Evolutionary conservation across 2,113 vertebrate genomes (phyloP), one percentile per base, ranked within the genome.

Genomic region (Willisornis vidua): DNA sequence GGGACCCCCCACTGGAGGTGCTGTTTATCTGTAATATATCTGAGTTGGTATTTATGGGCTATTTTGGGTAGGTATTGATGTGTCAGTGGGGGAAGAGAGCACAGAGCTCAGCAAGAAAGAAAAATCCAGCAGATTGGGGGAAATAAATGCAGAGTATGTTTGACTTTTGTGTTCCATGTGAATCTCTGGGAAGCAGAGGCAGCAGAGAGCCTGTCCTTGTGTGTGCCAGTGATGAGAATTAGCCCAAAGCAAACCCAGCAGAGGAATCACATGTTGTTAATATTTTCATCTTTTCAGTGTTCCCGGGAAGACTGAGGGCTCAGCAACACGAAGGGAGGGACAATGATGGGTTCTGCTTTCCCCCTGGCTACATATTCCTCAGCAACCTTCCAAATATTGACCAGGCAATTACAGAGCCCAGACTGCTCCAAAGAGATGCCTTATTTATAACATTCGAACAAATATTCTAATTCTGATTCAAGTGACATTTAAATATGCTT

Each of bases 201-300:
- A 76, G 73, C 51, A 72, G 93, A 39, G 39, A 39, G 39, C 95
- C 82, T 92, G 87, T 91, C 95, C 77, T 35, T 96, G 85, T 96
- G 76, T 96, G 92, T 97, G 85, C 67, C 87, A 94, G 86, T 90
- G 95, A 94, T 82, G 94, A 96, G 96, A 97, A 97, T 94, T 97
- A 95, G 97, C 97, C 97, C 96, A 95, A 66, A 97, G 97, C 97
- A 70, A 97, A 97, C 75, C 95, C 93, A 97, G 96, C 96, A 97
- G 96, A 96, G 76, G 87, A 96, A 95, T 97, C 95, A 97, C 70
- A 91, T 96, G 94, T 94, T 96, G 96, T 96, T 97, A 97, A 94
- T 89, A 94, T 97, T 95, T 95, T 97, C 82, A 46, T 97, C 67
- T 94, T 95, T 96, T 97, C 93, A 87, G 74, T 94, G 31, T 96